A percentile compares a stretch with the other conserved stretches of the same genome.
These are phyloP conservation scores for Caiman crocodilus DNA, from an alignment of 2,797 vertebrate genomes.

Conservation along the genomic window DNA sequence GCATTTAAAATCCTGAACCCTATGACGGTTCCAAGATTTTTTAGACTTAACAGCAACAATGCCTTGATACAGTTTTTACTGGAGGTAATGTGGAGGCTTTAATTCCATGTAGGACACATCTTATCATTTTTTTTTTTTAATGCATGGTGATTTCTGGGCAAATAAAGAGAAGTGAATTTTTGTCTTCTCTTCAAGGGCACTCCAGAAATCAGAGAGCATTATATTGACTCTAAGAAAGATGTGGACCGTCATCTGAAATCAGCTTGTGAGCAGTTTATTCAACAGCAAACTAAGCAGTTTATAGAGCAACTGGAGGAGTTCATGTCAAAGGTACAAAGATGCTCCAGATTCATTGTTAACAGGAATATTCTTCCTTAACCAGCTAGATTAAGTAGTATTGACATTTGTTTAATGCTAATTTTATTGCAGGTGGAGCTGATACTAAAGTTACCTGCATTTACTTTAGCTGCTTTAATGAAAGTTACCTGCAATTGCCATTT, in stretches of 20 bases:
- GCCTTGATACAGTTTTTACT: constrained; percentile 98
- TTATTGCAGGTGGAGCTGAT: neutral
- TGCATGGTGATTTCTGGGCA: constrained; percentile 46
- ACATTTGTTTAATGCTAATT: neutral
- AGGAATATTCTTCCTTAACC: neutral
- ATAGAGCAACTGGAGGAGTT: constrained; percentile 94
- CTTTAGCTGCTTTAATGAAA: neutral
- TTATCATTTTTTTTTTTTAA: constrained; percentile 56
- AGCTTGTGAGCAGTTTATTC: constrained; percentile 97
- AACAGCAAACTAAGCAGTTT: constrained; percentile 94
- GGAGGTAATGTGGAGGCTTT: constrained; percentile 86
- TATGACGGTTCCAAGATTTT: constrained; percentile 94
- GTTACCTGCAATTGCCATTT: neutral
- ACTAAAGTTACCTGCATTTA: neutral
- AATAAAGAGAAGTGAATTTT: constrained; percentile 61
- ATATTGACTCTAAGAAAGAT: constrained; percentile 97
- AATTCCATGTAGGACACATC: neutral
- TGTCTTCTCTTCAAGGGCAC: constrained; percentile 87
- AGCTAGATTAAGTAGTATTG: neutral
- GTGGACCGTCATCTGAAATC: constrained; percentile 96
- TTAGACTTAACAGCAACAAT: constrained; percentile 97
- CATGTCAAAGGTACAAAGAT: constrained; percentile 89
- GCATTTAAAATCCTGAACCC: constrained; percentile 99
- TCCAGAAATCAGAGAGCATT: constrained; percentile 98
- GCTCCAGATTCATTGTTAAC: neutral